Conservation (phyloP, 2,888 invertebrate species). For the Anarsia innoxiella region DNA sequence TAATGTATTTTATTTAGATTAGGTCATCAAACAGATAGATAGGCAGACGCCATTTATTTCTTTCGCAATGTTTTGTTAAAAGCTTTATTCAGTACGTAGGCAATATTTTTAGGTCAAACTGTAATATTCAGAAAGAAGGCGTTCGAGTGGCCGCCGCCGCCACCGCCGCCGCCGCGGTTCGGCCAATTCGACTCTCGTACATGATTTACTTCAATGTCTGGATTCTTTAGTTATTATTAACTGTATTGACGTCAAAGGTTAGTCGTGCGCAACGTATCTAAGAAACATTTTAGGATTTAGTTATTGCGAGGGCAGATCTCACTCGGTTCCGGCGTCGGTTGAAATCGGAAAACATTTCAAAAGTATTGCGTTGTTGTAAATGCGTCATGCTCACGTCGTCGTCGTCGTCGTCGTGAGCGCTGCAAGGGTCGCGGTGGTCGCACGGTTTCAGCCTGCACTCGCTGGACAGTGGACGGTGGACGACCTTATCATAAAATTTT, state of each 20-base stretch:
- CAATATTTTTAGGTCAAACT: constrained; percentile 9
- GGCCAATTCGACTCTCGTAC: background rate
- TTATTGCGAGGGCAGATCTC: too few relatives aligned
- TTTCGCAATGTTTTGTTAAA: constrained; percentile 6
- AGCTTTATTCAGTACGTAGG: constrained; percentile 2
- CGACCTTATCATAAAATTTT: too few relatives aligned
- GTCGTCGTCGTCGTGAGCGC: too few relatives aligned
- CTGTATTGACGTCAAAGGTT: constrained; percentile 2
- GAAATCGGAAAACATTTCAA: too few relatives aligned
- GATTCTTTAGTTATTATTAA: background rate
- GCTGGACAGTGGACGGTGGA: too few relatives aligned
- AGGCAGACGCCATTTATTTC: constrained; percentile 8
- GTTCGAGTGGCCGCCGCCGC: background rate
- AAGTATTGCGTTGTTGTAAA: too few relatives aligned
- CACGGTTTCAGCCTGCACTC: too few relatives aligned
- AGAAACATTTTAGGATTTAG: too few relatives aligned
- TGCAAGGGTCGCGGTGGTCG: background rate
- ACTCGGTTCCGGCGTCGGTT: background rate
- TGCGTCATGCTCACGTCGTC: too few relatives aligned
- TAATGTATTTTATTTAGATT: constrained; percentile 11
- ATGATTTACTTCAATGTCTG: constrained; percentile 4
- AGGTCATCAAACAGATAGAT: constrained; percentile 9
- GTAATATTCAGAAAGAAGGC: constrained; percentile 5
- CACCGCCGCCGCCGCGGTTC: background rate
- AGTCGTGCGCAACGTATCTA: too few relatives aligned